Percentiles rank a stretch among this genome's conserved stretches.
Evolutionary conservation across 2,113 vertebrate genomes (phyloP).

Genomic region (Solea senegalensis): DNA sequence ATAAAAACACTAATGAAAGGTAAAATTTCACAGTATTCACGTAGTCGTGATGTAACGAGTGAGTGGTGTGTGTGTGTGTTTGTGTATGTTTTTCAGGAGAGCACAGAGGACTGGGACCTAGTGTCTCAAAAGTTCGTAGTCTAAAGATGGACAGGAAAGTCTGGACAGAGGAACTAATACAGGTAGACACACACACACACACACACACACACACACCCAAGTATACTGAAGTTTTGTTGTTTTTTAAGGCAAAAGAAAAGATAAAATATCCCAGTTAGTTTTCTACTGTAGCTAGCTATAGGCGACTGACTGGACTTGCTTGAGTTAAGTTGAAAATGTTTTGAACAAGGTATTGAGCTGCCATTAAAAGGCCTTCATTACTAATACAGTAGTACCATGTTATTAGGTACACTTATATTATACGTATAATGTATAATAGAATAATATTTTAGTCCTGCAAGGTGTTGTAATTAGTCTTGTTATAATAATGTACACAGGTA

Average conservation of each 20-base stretch:
- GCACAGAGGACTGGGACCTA: slow-evolving; percentile 90
- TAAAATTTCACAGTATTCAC: slow-evolving; percentile 13
- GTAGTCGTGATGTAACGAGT: not conserved
- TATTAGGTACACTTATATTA: not conserved
- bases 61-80: slow-evolving; percentile 30
- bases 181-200: slow-evolving; percentile 79
- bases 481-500: not conserved
- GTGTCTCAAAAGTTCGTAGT: slow-evolving; percentile 92
- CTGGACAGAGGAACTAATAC: slow-evolving; percentile 92
- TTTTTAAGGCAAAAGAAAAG: too few relatives aligned
- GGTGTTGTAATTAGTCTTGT: not conserved
- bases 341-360: not conserved
- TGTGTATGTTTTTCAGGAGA: slow-evolving; percentile 77
- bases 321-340: too few relatives aligned
- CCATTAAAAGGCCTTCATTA: not conserved
- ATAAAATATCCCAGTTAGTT: too few relatives aligned
- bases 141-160: slow-evolving; percentile 97
- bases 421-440: not conserved
- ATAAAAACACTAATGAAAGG: not conserved
- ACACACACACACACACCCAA: not conserved
- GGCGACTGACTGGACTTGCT: too few relatives aligned
- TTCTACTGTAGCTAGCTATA: too few relatives aligned
- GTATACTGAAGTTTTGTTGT: too few relatives aligned
- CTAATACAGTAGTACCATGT: not conserved
- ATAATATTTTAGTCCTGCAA: too few relatives aligned